Evolutionary conservation across 2,113 vertebrate genomes (phyloP).

Genomic region (Oryzias celebensis): DNA sequence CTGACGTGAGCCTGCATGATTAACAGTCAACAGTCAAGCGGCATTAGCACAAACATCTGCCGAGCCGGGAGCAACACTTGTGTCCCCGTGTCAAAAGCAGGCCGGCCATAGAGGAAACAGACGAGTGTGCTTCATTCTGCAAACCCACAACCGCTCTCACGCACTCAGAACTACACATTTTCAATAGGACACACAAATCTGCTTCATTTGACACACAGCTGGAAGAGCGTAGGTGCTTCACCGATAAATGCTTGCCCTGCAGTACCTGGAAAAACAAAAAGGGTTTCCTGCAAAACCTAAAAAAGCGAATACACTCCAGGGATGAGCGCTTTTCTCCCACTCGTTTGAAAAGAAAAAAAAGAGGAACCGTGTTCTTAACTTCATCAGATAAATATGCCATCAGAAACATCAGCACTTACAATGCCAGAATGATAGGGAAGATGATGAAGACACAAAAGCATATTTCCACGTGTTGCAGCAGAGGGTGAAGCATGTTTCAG

Average conservation of each 20-base stretch:
- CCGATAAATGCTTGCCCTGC: conserved; percentile 49
- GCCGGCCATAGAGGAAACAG: conserved; percentile 26
- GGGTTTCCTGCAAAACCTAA: conserved; percentile 5
- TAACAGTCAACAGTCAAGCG: conserved; percentile 55
- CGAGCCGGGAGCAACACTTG: conserved; percentile 34
- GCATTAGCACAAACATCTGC: conserved; percentile 55
- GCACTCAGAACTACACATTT: conserved; percentile 12
- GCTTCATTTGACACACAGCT: conserved; percentile 54
- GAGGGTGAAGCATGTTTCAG: conserved; percentile 28
- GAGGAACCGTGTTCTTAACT: no score
- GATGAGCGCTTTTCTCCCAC: no score
- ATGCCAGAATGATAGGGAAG: no score
- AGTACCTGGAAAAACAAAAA: conserved; percentile 15
- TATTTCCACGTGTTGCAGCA: no score
- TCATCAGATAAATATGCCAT: no score
- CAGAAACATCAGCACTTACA: no score
- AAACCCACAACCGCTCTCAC: background rate
- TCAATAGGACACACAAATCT: conserved; percentile 17
- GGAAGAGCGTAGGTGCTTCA: conserved; percentile 32
- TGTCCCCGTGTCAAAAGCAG: conserved; percentile 30
- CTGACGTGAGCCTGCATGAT: conserved; percentile 51
- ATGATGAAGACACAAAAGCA: no score
- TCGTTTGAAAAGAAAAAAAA: no score
- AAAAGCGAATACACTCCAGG: background rate
- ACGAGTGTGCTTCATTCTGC: conserved; percentile 22